Conservation (phyloP, 1,140 invertebrate genomes). For the Heliconius hewitsoni region DNA sequence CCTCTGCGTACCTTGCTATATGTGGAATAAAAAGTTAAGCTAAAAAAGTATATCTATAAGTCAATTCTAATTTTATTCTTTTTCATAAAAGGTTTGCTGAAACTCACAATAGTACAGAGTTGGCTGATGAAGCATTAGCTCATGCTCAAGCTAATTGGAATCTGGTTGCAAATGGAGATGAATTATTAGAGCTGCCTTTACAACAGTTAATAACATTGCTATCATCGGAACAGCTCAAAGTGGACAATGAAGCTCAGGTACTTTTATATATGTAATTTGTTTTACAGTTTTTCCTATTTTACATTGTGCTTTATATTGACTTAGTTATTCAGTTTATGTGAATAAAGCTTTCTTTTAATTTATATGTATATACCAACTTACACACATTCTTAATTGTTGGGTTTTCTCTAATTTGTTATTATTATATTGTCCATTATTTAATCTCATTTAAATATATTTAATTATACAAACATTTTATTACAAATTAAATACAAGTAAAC, state of each 20-base stretch:
- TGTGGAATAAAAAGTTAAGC: too few species aligned
- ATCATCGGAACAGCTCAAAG: constrained; percentile 93
- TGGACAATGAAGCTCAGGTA: constrained; percentile 95
- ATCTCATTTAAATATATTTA: too few species aligned
- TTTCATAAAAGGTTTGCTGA: constrained; percentile 96
- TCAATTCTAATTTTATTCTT: constrained; percentile 86
- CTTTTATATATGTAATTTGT: background rate
- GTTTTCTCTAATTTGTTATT: too few species aligned
- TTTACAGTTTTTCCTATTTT: background rate
- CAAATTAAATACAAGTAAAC: too few species aligned
- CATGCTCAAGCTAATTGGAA: constrained; percentile 95
- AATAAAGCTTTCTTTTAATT: too few species aligned
- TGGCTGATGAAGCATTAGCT: constrained; percentile 89
- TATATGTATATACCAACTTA: too few species aligned
- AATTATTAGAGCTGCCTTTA: constrained; percentile 93
- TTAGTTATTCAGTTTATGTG: background rate
- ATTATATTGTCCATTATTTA: too few species aligned
- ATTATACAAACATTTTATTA: too few species aligned
- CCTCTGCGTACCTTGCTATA: too few species aligned
- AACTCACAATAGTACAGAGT: constrained; percentile 92
- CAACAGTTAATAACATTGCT: constrained; percentile 90
- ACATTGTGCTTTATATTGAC: background rate
- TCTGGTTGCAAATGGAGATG: constrained; percentile 90
- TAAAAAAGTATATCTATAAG: background rate
- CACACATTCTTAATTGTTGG: too few species aligned